Evolutionary conservation across 2,113 vertebrate species (phyloP), one percentile per base, ranked within the genome.

Genomic region (Bubalus kerabau): DNA sequence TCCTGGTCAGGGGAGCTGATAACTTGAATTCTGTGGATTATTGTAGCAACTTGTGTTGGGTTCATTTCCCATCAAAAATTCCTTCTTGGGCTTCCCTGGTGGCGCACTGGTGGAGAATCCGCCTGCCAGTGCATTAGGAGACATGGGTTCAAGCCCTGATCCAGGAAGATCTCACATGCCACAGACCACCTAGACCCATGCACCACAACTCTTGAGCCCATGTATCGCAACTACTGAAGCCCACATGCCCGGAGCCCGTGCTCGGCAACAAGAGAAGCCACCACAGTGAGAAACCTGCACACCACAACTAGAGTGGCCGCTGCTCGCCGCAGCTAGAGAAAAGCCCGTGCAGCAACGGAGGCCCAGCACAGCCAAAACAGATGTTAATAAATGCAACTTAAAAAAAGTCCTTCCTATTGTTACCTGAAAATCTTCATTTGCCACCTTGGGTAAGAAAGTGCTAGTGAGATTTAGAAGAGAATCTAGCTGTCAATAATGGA

Each of bases 241-340:
- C 32, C 3, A 0, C 0, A 4, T 10, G 32, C 32, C 32, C 32
- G n/a, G 64, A 67, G 64, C 32, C 32, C 3, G 0, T 2, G 32
- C 64, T 36, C 8, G 4, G 32, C 32, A 10, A 10, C 32, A n/a
- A 8, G 64, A 19, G 32, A 10, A 19, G 62, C 4, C 7, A 1
- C 32, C 64, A 67, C 16, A 10, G 1, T 2, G 64, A 4, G 32
- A 10, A 10, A 4, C 32, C 32, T 67, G 30, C 32, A 0, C 30
- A 0, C 7, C 7, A 0, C 32, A 19, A 1, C 32, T 0, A 4
- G 62, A n/a, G 62, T 0, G 9, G 62, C 62, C 7, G 7, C 62
- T n/a, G 64, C 64, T 19, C 8, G 32, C 30, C 0, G 16, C 32
- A 10, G 15, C 32, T 1, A 0, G 32, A n/a, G 62, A 2, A 64